A percentile compares a stretch with the other conserved stretches of the same genome.
Evolutionary conservation across 2,797 vertebrate genomes (phyloP).

Genomic region (Vireo griseus): DNA sequence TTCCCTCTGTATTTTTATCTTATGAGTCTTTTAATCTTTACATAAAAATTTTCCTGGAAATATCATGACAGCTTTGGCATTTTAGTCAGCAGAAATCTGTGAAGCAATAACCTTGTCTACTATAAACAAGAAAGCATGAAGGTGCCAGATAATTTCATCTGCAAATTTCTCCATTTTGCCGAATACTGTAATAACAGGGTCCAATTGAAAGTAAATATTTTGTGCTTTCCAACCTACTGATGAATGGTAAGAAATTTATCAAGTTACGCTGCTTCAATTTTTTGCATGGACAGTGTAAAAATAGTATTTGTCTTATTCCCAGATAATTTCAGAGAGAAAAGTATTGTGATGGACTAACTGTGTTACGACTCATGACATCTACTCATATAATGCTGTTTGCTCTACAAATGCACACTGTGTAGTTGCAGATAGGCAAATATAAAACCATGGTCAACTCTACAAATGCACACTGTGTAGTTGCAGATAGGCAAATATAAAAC

Average conservation of each 20-base stretch:
- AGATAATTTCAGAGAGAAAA: not conserved
- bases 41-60: not conserved
- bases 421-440: not conserved
- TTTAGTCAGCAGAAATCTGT: conserved; percentile 35
- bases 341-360: not conserved
- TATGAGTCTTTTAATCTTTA: not conserved
- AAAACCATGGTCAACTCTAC: not conserved
- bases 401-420: not conserved
- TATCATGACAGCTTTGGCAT: conserved; percentile 23
- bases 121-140: not conserved
- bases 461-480: not conserved
- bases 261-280: not conserved
- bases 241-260: not conserved
- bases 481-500: not conserved
- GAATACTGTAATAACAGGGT: not conserved
- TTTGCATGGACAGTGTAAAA: not conserved
- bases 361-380: not conserved
- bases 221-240: not conserved
- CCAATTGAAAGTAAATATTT: not conserved
- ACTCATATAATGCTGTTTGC: not conserved
- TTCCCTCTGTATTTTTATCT: not conserved
- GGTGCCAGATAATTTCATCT: not conserved
- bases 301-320: not conserved
- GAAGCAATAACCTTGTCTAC: not conserved
- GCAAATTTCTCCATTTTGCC: not conserved